Evolutionary conservation across 2,888 invertebrate species (phyloP).

Genomic region (Spisula solida): DNA sequence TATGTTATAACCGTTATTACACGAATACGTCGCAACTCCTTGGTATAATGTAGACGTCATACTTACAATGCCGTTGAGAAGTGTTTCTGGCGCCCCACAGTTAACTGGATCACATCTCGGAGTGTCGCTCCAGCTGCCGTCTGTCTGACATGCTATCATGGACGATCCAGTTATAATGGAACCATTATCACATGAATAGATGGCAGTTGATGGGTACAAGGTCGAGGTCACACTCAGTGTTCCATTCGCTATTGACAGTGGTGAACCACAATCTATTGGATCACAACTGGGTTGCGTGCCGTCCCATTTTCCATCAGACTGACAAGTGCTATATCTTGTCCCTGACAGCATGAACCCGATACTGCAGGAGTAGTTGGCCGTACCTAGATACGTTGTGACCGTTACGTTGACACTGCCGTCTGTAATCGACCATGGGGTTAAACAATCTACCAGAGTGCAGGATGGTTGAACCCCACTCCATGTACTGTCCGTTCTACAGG

Average conservation of each 20-base stretch:
- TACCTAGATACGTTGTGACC: not conserved
- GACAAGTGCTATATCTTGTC: not conserved
- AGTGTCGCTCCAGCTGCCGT: not conserved
- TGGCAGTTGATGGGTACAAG: not conserved
- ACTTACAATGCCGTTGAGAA: not conserved
- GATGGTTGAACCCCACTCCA: not conserved
- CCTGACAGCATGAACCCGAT: not conserved
- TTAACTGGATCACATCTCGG: not conserved
- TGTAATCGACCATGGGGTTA: not conserved
- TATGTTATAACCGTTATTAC: not conserved
- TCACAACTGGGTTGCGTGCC: not conserved
- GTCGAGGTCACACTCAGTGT: not conserved
- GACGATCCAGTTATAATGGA: not conserved
- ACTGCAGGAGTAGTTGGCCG: not conserved
- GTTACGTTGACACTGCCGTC: not conserved
- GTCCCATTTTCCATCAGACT: not conserved
- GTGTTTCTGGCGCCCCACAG: not conserved
- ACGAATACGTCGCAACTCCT: not conserved
- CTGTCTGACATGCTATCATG: not conserved
- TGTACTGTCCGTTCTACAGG: not conserved
- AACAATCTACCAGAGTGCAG: not conserved
- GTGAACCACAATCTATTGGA: not conserved
- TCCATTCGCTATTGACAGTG: not conserved
- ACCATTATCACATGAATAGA: not conserved
- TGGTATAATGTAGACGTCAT: not conserved